Evolutionary conservation across 2,113 vertebrate genomes (phyloP), one percentile per base, ranked within the genome.

Genomic region (Menura novaehollandiae): DNA sequence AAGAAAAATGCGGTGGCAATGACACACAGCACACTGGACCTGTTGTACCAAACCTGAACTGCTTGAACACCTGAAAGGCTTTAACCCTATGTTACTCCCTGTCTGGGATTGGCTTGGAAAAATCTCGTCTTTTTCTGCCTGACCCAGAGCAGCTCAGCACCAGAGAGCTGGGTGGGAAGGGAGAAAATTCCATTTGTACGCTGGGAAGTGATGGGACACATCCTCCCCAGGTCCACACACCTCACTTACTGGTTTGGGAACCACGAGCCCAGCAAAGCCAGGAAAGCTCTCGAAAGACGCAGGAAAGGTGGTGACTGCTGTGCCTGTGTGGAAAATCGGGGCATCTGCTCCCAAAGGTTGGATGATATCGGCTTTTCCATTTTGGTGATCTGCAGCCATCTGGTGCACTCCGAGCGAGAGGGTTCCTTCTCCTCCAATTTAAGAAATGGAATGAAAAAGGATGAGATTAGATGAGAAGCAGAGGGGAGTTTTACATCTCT

Each of bases 331-430:
- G 52, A 55, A 88, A 88, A 90, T 15, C 0, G 0, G 43, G 62
- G 76, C 93, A 91, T 86, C 88, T 95, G 88, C 83, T 81, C 62
- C 79, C 44, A 91, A 92, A 90, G 79, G 64, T 84, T 92, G 73
- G 68, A 77, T 78, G 88, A 63, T 8, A 46, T 2, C 4, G 1
- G 52, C 64, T 93, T 92, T 91, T 88, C 88, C 83, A 86, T 96
- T 92, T 73, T 44, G 79, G 90, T 51, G 85, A 69, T 68, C 33
- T 26, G 56, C 52, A 90, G 26, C 88, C 91, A 95, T 95, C 91
- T 92, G 95, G 82, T 14, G 30, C 32, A 10, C 39, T 88, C 89
- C 12, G 32, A 85, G 37, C 0, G 0, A 59, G 23, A 86, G 76
- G 60, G 52, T 78, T 96, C 74, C 93, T 85, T 91, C 94, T 80